These are phyloP conservation scores for Accipiter cooperii DNA, from an alignment of 2,113 vertebrate species.

Conservation along the genomic window DNA sequence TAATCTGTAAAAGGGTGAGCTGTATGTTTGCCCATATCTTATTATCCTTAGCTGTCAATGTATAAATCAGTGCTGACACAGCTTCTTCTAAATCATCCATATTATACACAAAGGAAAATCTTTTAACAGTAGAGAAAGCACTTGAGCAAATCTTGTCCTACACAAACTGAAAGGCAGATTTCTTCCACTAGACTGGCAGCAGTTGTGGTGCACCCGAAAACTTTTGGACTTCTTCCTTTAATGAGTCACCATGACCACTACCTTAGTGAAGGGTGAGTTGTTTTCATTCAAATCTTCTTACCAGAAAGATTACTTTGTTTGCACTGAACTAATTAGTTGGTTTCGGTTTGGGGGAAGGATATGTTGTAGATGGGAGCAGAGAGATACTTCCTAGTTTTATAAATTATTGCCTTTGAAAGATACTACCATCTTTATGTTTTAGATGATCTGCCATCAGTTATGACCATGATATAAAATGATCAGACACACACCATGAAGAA, in stretches of 20 bases:
- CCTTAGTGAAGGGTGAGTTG: constrained; percentile 7
- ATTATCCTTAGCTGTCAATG: constrained; percentile 83
- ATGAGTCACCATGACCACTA: not conserved
- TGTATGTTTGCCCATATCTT: constrained; percentile 79
- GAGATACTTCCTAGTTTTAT: not conserved
- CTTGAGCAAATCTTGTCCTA: constrained; percentile 58
- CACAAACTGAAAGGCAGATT: constrained; percentile 51
- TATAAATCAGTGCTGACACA: constrained; percentile 81
- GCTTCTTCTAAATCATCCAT: constrained; percentile 78
- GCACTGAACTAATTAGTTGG: not conserved
- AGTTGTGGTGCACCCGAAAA: not conserved
- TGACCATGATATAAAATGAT: not conserved
- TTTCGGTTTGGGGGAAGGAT: not conserved
- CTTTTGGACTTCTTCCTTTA: constrained; percentile 8
- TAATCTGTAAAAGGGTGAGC: constrained; percentile 82
- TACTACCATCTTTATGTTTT: not conserved
- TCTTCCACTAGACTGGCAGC: constrained; percentile 11
- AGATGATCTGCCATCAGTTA: not conserved
- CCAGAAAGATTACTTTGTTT: not conserved
- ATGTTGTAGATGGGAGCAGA: not conserved
- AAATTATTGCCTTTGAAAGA: not conserved
- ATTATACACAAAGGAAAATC: constrained; percentile 68
- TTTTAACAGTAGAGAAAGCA: constrained; percentile 47
- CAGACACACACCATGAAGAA: not conserved
- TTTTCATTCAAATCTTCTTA: not conserved